phyloP scores from a whole-genome alignment of 2,797 vertebrate genomes.

The Pseudochirops cupreus region DNA sequence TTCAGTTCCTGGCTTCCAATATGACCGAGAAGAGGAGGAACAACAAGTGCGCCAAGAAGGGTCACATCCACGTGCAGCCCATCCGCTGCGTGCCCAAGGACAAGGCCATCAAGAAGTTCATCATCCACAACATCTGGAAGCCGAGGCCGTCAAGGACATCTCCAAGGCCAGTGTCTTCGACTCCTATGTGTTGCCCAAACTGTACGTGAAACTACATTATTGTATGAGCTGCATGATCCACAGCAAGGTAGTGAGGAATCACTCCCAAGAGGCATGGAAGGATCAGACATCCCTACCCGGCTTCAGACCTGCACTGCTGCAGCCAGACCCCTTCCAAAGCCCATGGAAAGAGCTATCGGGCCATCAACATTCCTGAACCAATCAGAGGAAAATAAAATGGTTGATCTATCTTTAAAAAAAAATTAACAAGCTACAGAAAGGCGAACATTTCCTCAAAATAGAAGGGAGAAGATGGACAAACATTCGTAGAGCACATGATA shows the following conservation, averaged over 20 bases:
- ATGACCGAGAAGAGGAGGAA: slow-evolving; percentile 93
- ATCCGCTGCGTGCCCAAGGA: slow-evolving; percentile 97
- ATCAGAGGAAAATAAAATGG: too few species aligned
- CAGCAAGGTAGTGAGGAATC: too few species aligned
- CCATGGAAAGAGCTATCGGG: too few species aligned
- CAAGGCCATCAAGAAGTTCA: slow-evolving; percentile 98
- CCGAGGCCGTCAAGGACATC: slow-evolving; percentile 94
- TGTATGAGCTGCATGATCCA: too few species aligned
- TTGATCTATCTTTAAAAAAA: too few species aligned
- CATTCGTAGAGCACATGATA: not conserved
- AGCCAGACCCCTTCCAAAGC: too few species aligned
- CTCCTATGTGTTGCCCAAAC: slow-evolving; percentile 41
- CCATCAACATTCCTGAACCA: too few species aligned
- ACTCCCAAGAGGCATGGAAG: too few species aligned
- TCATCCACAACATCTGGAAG: slow-evolving; percentile 96
- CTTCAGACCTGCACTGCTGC: too few species aligned
- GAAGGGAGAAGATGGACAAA: not conserved
- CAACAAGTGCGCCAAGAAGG: slow-evolving; percentile 88
- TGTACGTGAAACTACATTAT: too few species aligned
- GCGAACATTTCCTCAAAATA: not conserved
- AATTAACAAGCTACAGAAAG: not conserved
- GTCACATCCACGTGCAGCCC: slow-evolving; percentile 96
- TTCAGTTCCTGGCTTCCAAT: too few species aligned
- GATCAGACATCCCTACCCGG: too few species aligned
- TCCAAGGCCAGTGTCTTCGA: slow-evolving; percentile 92